phyloP scores from a whole-genome alignment of 2,797 vertebrate species.

The Ctenosaura bakeri region DNA sequence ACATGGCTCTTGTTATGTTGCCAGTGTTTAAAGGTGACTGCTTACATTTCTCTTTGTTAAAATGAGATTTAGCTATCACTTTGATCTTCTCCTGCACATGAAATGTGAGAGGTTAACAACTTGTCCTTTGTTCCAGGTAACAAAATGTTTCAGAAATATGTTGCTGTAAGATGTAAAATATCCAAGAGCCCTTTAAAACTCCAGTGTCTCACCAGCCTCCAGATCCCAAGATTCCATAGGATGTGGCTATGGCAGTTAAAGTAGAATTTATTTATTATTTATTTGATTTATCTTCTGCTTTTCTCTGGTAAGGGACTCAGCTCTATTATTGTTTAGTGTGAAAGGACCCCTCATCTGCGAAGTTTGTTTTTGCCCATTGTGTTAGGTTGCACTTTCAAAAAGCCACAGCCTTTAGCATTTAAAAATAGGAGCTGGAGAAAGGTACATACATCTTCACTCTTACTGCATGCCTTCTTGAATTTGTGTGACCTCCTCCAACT shows the following conservation, averaged over 20 bases:
- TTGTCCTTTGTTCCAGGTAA: too few relatives aligned
- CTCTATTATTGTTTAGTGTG: background rate
- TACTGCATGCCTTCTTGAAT: constrained; percentile 59
- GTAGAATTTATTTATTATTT: too few relatives aligned
- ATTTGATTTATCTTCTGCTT: too few relatives aligned
- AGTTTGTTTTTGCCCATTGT: constrained; percentile 48
- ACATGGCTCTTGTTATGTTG: background rate
- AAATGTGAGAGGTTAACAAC: too few relatives aligned
- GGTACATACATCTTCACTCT: constrained; percentile 56
- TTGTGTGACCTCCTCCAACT: constrained; percentile 69
- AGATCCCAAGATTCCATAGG: too few relatives aligned
- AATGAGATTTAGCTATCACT: background rate
- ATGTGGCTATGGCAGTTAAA: too few relatives aligned
- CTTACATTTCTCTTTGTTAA: background rate
- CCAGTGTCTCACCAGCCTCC: too few relatives aligned
- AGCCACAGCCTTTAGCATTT: constrained; percentile 44
- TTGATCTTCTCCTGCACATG: background rate
- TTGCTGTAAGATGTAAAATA: too few relatives aligned
- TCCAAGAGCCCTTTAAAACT: too few relatives aligned
- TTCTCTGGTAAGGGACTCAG: too few relatives aligned
- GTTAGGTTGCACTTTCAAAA: constrained; percentile 51
- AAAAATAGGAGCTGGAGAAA: constrained; percentile 55
- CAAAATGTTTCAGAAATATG: too few relatives aligned
- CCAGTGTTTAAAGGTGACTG: background rate
- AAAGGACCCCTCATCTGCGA: constrained; percentile 58